These are phyloP conservation scores for Leptonema lineaticorne DNA, from an alignment of 1,140 invertebrate species.

Conservation along the genomic window DNA sequence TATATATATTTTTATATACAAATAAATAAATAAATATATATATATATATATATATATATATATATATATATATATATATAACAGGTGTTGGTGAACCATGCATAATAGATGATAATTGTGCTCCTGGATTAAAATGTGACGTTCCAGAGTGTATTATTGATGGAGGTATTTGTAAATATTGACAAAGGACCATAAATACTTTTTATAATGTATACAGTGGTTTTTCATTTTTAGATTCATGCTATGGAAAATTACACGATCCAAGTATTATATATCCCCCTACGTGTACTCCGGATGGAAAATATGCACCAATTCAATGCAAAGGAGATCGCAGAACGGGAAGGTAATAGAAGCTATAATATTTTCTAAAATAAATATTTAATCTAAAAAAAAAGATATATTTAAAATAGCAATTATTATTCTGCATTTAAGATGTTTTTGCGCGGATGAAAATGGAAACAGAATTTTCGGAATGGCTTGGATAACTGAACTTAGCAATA, in stretches of 20 bases:
- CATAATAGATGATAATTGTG: slow-evolving; percentile 18
- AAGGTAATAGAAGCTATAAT: slow-evolving; percentile 54
- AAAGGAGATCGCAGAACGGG: slow-evolving; percentile 58
- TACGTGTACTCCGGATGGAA: slow-evolving; percentile 56
- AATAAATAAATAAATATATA: not conserved
- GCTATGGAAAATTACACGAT: slow-evolving; percentile 21
- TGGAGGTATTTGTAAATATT: slow-evolving; percentile 26
- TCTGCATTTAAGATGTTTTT: slow-evolving; percentile 57
- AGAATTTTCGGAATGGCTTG: slow-evolving; percentile 61
- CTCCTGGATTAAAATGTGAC: slow-evolving; percentile 36
- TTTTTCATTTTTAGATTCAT: slow-evolving; percentile 40
- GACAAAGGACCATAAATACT: not conserved
- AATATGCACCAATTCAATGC: slow-evolving; percentile 59
- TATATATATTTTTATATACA: not conserved
- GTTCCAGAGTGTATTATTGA: slow-evolving; percentile 34
- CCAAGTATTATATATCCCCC: slow-evolving; percentile 45
- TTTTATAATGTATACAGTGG: not conserved
- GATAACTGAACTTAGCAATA: slow-evolving; percentile 53
- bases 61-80: not conserved
- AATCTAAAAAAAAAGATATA: not conserved
- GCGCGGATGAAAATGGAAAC: slow-evolving; percentile 53
- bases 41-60: not conserved
- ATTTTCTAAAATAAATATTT: no score
- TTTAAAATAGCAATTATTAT: not conserved
- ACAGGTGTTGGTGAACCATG: not conserved